phyloP scores from a whole-genome alignment of 2,888 invertebrate species.

The Thelaira solivaga region DNA sequence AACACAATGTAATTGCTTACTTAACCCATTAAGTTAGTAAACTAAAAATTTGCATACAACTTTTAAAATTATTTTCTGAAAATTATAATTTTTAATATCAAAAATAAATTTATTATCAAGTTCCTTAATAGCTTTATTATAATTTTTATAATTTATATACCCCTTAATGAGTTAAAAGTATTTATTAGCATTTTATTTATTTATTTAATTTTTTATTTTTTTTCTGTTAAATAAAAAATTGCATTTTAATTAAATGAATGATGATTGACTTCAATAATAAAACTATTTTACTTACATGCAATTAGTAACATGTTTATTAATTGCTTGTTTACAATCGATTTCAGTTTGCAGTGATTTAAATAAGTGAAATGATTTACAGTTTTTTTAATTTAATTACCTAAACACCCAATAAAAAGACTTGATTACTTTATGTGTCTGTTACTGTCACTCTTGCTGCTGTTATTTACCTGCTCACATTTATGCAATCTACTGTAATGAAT shows the following conservation, averaged over 20 bases:
- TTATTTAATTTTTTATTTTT: too few relatives aligned
- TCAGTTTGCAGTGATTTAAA: not conserved
- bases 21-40: too few relatives aligned
- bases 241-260: slow-evolving; percentile 43
- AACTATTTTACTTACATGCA: slow-evolving; percentile 43
- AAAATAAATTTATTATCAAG: too few relatives aligned
- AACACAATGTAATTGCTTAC: too few relatives aligned
- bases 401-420: not conserved
- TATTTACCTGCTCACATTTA: slow-evolving; percentile 11
- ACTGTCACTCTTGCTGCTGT: not conserved
- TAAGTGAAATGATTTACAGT: slow-evolving; percentile 3
- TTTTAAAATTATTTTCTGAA: too few relatives aligned
- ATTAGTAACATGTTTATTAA: slow-evolving; percentile 48
- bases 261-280: slow-evolving; percentile 48
- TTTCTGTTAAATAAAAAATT: slow-evolving; percentile 45
- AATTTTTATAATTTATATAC: not conserved
- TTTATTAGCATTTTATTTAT: slow-evolving; percentile 42
- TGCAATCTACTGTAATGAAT: slow-evolving; percentile 26
- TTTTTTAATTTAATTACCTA: too few relatives aligned
- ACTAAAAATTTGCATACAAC: too few relatives aligned
- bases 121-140: too few relatives aligned
- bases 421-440: not conserved
- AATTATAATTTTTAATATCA: too few relatives aligned
- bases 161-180: slow-evolving; percentile 6
- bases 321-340: slow-evolving; percentile 13